A percentile compares a stretch with the other conserved stretches of the same genome.
Evolutionary conservation across 2,113 vertebrate genomes (phyloP).

Genomic region (Leptobrachium ailaonicum): DNA sequence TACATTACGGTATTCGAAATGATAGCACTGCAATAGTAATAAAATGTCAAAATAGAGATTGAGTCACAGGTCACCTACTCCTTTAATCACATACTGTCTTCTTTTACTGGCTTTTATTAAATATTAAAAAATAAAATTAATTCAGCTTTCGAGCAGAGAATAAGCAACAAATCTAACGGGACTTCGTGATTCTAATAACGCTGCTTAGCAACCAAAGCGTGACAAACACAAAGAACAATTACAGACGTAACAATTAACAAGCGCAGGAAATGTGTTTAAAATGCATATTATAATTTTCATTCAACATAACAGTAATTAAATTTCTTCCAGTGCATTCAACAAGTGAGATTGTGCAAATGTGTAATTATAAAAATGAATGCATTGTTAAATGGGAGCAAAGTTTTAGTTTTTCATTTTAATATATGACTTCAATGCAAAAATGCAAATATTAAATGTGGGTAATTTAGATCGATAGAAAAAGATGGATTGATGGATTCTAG

Average conservation of each 20-base stretch:
- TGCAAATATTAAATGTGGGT: too few relatives aligned
- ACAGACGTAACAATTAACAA: constrained; percentile 44
- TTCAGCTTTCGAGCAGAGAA: not conserved
- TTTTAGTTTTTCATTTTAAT: not conserved
- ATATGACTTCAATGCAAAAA: not conserved
- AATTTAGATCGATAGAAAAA: too few relatives aligned
- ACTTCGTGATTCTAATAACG: constrained; percentile 10
- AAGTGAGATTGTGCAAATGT: constrained; percentile 18
- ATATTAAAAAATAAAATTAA: not conserved
- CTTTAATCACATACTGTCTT: not conserved
- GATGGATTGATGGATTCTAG: too few relatives aligned
- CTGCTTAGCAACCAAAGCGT: constrained; percentile 42
- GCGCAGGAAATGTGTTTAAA: constrained; percentile 47
- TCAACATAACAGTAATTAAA: constrained; percentile 46
- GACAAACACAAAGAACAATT: constrained; percentile 45
- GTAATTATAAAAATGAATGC: constrained; percentile 10
- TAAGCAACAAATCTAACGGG: not conserved
- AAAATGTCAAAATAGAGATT: too few relatives aligned
- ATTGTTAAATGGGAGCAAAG: constrained; percentile 16
- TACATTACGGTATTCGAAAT: too few relatives aligned
- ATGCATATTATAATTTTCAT: constrained; percentile 42
- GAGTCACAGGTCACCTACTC: not conserved
- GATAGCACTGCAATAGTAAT: too few relatives aligned
- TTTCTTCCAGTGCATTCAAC: constrained; percentile 20
- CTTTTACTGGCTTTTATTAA: not conserved